Base-by-base conservation (phyloP, 53 echinoderm and acorn worm genomes). In the Stichopus horrens region DNA sequence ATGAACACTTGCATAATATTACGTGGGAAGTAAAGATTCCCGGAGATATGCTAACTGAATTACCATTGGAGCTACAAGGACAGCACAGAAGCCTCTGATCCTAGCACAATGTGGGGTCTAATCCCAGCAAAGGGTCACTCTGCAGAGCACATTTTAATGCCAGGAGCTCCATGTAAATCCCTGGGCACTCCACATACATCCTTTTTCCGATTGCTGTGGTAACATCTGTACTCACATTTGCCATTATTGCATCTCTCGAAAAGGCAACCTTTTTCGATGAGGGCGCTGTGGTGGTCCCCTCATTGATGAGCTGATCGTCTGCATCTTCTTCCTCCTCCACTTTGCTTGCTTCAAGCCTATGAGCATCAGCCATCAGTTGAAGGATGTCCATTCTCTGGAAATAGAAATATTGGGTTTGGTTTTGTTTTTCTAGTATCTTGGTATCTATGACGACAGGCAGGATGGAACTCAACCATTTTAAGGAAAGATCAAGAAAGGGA, bases 351-450 rank as follows among this genome's bases (percentile, higher is more conserved):
- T 88, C 88, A 77, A 88, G 57, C 23, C 79, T 86, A 20, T 93
- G 93, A 86, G 91, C 86, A 59, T 93, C 89, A 2, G 91, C 21
- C 91, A 93, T 89, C 75, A 93, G 66, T 60, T 91, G 91, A 7
- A 93, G 67, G 9, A 93, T 65, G 74, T 93, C 93, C 57, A 79
- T 74, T 6, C 81, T 83, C 90, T 91, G 54, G 53, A 37, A 13
- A 52, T 14, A 51, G 53, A 77, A 37, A 77, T 23, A 77, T 9
- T 7, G 63, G 63, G 63, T 9, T 13, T 16, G 5, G 4, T 5
- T 63, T 7, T 13, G 5, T 8, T 13, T 4, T 13, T 7, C 11
- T 63, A 10, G 10, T 63, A 16, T 6, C 11, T 63, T 7, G 8
- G 63, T 4, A 13, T 10, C 16, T 63, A 13, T 0, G 0, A 13